These are phyloP conservation scores for Chromis chromis DNA, from an alignment of 2,797 vertebrate genomes.

Conservation along the genomic window DNA sequence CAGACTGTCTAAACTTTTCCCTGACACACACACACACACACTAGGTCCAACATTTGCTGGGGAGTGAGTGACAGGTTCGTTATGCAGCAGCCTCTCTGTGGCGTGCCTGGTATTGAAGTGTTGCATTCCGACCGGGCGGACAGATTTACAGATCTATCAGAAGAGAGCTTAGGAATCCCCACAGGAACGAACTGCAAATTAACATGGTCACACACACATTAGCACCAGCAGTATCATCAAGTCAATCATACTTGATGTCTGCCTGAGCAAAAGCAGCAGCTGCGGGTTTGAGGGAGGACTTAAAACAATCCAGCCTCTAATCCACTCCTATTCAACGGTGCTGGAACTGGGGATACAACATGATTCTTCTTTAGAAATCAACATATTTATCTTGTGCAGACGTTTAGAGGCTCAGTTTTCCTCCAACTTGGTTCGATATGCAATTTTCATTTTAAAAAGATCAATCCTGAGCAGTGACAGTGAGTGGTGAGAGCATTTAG, in stretches of 20 bases:
- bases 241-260: constrained; percentile 60
- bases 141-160: constrained; percentile 74
- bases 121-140: constrained; percentile 59
- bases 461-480: not conserved
- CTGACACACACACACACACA: constrained; percentile 26
- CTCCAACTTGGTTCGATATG: not conserved
- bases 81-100: constrained; percentile 63
- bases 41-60: constrained; percentile 6
- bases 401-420: not conserved
- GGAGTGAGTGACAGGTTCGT: constrained; percentile 69
- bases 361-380: constrained; percentile 20
- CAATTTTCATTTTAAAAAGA: not conserved
- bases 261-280: constrained; percentile 51
- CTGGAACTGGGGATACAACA: constrained; percentile 9
- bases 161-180: constrained; percentile 60
- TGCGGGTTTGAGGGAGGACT: constrained; percentile 48
- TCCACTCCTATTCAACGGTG: constrained; percentile 36
- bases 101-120: constrained; percentile 63
- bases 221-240: constrained; percentile 66
- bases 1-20: constrained; percentile 10
- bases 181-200: constrained; percentile 68
- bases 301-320: constrained; percentile 50
- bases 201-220: constrained; percentile 72
- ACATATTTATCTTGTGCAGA: constrained; percentile 10
- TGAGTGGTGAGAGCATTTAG: constrained; percentile 2